Evolutionary conservation across 2,888 invertebrate genomes (phyloP).

Genomic region (Ornithoptera priamus): DNA sequence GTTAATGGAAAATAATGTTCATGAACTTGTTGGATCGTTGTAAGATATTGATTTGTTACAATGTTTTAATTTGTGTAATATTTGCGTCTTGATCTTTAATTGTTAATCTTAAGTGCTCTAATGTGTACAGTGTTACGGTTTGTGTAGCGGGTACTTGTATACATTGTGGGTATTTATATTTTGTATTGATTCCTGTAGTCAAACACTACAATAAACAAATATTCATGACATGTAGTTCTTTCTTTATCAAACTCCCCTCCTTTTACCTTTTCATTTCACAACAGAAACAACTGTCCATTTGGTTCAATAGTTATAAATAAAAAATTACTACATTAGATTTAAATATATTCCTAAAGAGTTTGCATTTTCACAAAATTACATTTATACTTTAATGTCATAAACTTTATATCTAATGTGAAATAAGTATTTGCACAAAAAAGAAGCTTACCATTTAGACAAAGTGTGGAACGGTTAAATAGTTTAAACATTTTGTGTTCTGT

Average conservation of each 20-base stretch:
- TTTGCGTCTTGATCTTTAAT: not conserved
- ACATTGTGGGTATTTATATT: constrained; percentile 47
- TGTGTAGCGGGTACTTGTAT: constrained; percentile 37
- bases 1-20: constrained; percentile 32
- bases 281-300: constrained; percentile 34
- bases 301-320: not conserved
- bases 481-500: too few relatives aligned
- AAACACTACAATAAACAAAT: constrained; percentile 68
- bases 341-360: too few relatives aligned
- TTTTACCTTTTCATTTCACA: constrained; percentile 39
- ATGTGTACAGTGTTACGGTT: constrained; percentile 31
- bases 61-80: constrained; percentile 15
- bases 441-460: too few relatives aligned
- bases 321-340: too few relatives aligned
- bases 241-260: constrained; percentile 43
- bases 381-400: too few relatives aligned
- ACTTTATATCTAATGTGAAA: too few relatives aligned
- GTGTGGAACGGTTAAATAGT: too few relatives aligned
- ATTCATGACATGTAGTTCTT: constrained; percentile 63
- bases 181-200: constrained; percentile 60
- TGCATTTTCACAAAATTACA: too few relatives aligned
- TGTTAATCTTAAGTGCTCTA: constrained; percentile 20
- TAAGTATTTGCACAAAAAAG: too few relatives aligned
- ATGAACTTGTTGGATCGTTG: constrained; percentile 33
- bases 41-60: constrained; percentile 3